A percentile compares a stretch with the other conserved stretches of the same genome.
Evolutionary conservation across 2,888 invertebrate genomes (phyloP).

Genomic region (Tinea semifulvella): DNA sequence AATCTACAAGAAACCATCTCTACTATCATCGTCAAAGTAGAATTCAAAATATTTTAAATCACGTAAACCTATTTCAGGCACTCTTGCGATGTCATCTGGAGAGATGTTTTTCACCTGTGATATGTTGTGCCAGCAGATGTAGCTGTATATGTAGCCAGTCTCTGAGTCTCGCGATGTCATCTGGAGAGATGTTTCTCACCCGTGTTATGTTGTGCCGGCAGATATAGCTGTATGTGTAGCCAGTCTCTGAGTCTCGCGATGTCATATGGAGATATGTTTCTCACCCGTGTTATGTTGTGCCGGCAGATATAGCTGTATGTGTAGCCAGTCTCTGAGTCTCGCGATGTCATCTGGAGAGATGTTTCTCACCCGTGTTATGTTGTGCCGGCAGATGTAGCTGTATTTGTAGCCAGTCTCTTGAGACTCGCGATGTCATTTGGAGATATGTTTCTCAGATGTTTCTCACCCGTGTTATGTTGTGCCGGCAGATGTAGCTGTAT

Average conservation of each 20-base stretch:
- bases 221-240: slow-evolving; percentile 72
- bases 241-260: too few relatives aligned
- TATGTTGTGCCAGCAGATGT: slow-evolving; percentile 66
- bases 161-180: slow-evolving; percentile 67
- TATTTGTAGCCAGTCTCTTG: slow-evolving; percentile 69
- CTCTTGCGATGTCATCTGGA: too few relatives aligned
- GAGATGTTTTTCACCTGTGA: too few relatives aligned
- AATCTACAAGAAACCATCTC: too few relatives aligned
- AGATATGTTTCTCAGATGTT: slow-evolving; percentile 52
- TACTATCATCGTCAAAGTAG: too few relatives aligned
- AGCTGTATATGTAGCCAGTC: slow-evolving; percentile 74
- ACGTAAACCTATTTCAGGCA: too few relatives aligned
- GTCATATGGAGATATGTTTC: too few relatives aligned
- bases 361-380: slow-evolving; percentile 41
- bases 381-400: slow-evolving; percentile 73
- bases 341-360: slow-evolving; percentile 70
- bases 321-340: slow-evolving; percentile 69
- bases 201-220: slow-evolving; percentile 55
- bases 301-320: slow-evolving; percentile 73
- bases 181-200: slow-evolving; percentile 62
- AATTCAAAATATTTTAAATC: too few relatives aligned
- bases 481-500: slow-evolving; percentile 73
- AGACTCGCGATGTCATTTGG: slow-evolving; percentile 69
- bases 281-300: slow-evolving; percentile 37
- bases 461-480: slow-evolving; percentile 33